phyloP scores from a whole-genome alignment of 2,888 invertebrate genomes.

The Pogonocherus hispidulus region DNA sequence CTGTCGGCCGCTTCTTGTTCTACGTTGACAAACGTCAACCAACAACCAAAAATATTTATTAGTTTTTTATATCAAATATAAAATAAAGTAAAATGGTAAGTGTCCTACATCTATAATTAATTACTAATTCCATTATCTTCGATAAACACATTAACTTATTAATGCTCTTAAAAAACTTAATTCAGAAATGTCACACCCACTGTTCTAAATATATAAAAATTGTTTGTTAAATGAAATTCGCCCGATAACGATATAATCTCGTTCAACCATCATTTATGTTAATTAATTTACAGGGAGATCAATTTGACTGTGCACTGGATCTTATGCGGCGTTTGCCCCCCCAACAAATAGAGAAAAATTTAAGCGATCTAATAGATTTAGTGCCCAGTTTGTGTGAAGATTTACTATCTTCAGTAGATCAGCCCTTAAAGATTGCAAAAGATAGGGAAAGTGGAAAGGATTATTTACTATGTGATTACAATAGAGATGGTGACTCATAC shows the following conservation, averaged over 20 bases:
- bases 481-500: conserved; percentile 92
- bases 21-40: conserved; percentile 33
- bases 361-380: conserved; percentile 97
- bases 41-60: conserved; percentile 28
- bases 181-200: conserved; percentile 36
- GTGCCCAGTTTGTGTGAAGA: conserved; percentile 97
- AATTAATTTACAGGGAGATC: conserved; percentile 80
- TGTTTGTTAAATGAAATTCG: conserved; percentile 19
- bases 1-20: conserved; percentile 24
- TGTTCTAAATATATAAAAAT: conserved; percentile 26
- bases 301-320: conserved; percentile 99
- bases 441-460: conserved; percentile 97
- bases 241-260: background rate
- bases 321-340: conserved; percentile 99
- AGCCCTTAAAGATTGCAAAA: conserved; percentile 92
- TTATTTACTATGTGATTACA: conserved; percentile 98
- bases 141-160: background rate
- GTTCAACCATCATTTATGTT: background rate
- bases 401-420: conserved; percentile 79
- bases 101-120: background rate
- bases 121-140: background rate
- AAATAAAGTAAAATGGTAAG: conserved; percentile 20
- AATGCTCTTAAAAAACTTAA: background rate
- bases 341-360: conserved; percentile 98
- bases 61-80: conserved; percentile 24